Percentiles rank a stretch among this genome's conserved stretches.
These are phyloP conservation scores for Anguilla japonica DNA, from an alignment of 2,113 vertebrate species.

Conservation along the genomic window DNA sequence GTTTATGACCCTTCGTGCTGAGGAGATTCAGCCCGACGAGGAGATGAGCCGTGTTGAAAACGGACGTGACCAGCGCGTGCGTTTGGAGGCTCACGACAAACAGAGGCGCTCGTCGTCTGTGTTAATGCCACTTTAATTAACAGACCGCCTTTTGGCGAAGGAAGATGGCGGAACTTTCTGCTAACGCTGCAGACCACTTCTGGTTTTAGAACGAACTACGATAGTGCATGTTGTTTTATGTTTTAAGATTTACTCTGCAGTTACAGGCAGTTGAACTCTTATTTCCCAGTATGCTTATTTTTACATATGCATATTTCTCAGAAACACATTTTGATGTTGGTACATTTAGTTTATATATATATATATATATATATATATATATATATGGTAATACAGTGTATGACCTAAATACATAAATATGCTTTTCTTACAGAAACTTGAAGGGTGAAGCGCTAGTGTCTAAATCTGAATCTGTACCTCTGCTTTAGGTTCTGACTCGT, in stretches of 20 bases:
- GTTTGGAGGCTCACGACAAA: background rate
- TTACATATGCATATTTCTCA: background rate
- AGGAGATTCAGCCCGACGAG: background rate
- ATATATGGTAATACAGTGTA: too few species aligned
- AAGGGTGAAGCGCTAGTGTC: background rate
- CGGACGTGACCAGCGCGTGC: background rate
- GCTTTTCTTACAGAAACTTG: background rate
- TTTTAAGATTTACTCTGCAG: background rate
- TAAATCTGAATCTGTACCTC: background rate
- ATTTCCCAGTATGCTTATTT: background rate
- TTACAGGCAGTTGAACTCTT: background rate
- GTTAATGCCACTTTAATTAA: background rate
- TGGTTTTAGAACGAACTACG: background rate
- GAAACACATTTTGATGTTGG: background rate
- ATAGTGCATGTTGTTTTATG: background rate
- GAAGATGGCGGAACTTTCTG: background rate
- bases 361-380: too few species aligned
- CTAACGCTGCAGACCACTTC: background rate
- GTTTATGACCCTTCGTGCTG: background rate
- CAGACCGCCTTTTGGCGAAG: background rate
- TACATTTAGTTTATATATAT: too few species aligned
- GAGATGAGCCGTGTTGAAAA: conserved; percentile 6
- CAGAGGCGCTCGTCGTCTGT: background rate
- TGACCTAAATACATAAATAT: background rate
- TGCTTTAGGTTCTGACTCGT: background rate